phyloP scores from a whole-genome alignment of 2,888 invertebrate genomes.

The Tipula lateralis region DNA sequence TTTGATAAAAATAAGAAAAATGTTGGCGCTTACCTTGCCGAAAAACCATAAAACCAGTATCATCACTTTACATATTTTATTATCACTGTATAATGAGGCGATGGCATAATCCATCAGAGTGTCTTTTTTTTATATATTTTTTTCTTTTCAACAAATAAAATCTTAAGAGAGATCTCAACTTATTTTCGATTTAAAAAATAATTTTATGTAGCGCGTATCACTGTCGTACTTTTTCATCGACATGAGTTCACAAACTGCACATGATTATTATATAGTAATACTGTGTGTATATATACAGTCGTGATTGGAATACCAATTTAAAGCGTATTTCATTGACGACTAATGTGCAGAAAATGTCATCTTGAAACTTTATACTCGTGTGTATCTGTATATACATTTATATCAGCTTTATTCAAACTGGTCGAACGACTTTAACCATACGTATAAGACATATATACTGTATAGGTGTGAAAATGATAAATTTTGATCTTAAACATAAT shows the following conservation, averaged over 20 bases:
- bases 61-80: background rate
- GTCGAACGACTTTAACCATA: background rate
- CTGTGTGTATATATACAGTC: background rate
- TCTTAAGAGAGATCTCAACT: background rate
- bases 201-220: background rate
- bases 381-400: background rate
- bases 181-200: background rate
- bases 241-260: background rate
- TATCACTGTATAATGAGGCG: background rate
- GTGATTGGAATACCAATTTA: background rate
- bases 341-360: background rate
- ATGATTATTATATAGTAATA: background rate
- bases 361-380: no score
- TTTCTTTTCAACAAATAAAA: background rate
- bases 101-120: background rate
- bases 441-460: background rate
- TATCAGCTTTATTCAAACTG: background rate
- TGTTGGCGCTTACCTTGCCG: background rate
- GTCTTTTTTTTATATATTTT: no score
- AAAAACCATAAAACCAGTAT: background rate
- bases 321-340: background rate
- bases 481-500: background rate
- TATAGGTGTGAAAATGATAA: background rate
- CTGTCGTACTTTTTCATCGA: background rate
- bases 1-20: background rate